Base-by-base conservation (phyloP, 1,140 invertebrate species). In the Camponotus floridanus region DNA sequence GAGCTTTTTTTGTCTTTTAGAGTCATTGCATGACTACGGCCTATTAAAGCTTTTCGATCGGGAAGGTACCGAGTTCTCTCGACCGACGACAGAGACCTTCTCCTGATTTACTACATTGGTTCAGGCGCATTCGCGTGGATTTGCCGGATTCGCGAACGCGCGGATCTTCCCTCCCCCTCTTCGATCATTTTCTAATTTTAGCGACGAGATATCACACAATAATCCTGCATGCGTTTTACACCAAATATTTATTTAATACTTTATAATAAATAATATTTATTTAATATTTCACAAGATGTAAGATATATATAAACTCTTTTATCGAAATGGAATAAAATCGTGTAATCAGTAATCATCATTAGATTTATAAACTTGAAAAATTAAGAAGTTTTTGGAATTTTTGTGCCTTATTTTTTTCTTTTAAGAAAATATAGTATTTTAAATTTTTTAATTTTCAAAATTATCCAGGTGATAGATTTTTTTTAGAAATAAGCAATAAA, bases 11-110 rank as follows among this genome's bases (percentile, higher is more conserved):
- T 18, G 15, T 51, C 18, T 21, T 21, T 59, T 93, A 93, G 91
- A 92, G 92, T 94, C 93, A 93, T 90, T 91, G 84, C 39, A 90
- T 93, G 92, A 94, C 92, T 93, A 92, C 87, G 93, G 90, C 90
- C 85, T 87, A 91, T 94, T 93, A 94, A 94, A 94, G 93, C 92
- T 51, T 51, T 51, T 18, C 93, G 93, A 94, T 94, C 87, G 87
- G 86, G 87, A 94, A 94, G 92, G 92, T 94, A 92, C 92, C 90
- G 90, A 91, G 88, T 92, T 88, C 87, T 89, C 86, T 89, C 86
- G 80, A 92, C 85, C 90, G 88, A 87, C 64, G 59, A 76, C 76
- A 62, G 84, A 76, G 55, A 87, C 68, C 64, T 18, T 78, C 51
- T 79, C 80, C 42, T 45, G 73, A 76, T 87, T 74, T 87, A 33